Base-by-base conservation (phyloP, 1,140 invertebrate genomes). In the Octopus bimaculoides region DNA sequence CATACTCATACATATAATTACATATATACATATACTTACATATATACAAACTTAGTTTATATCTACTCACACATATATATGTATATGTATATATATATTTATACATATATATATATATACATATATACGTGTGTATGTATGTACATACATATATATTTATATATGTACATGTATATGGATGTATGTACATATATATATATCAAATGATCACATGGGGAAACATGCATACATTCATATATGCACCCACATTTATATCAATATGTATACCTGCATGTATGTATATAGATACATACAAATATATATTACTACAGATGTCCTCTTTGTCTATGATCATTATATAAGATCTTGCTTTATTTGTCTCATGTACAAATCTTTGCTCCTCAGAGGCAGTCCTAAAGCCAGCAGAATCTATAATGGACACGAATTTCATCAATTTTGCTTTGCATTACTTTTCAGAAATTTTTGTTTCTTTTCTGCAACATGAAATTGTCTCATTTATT, bases 211-310 rank as follows among this genome's bases (percentile, higher is more conserved):
- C 9, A 61, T 17, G 17, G 56, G 9, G 17, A 4, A 61, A 12
- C 56, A 12, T 61, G 56, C 56, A 61, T 17, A 61, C 56, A 61
- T 12, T 61, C 56, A 9, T 17, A 12, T 61, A 12, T 61, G 56
- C 9, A 12, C 17, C 9, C 56, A 61, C 17, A 61, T 61, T 12
- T 61, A 61, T 61, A 61, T 61, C 9, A 12, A 61, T 61, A 10
- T 71, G 14, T 71, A 71, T 71, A 41, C 26, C 26, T 41, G 26
- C 26, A 71, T 71, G 26, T 71, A 71, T 71, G 26, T 71, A 71
- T 71, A 71, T 4, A 71, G 17, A 71, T 71, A 71, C 26, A 71
- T 71, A 71, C 26, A 71, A n/a, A 71, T 71, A 71, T 71, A 71
- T 71, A 61, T 12, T 61, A 61, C 56, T 61, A 12, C 4, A 12